These are phyloP conservation scores for Drosophila repletoides DNA, from an alignment of 1,140 invertebrate species.

Conservation along the genomic window DNA sequence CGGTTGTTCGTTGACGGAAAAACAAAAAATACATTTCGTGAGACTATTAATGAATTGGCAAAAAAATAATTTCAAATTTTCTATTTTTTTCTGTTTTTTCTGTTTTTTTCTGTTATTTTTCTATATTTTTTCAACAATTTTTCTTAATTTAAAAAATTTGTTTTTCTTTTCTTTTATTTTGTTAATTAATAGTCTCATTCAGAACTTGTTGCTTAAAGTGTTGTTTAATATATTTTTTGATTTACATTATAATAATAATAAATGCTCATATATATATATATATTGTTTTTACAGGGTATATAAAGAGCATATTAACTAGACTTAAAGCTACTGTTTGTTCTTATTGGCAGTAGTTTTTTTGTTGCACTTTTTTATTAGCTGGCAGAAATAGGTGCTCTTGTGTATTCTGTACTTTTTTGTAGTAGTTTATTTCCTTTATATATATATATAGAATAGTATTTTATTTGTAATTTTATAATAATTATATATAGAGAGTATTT, in stretches of 20 bases:
- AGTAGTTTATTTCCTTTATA: too few relatives aligned
- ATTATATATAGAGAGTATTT: slow-evolving; percentile 27
- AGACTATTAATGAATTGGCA: slow-evolving; percentile 78
- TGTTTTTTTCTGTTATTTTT: slow-evolving; percentile 1
- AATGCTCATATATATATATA: too few relatives aligned
- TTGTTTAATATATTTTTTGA: slow-evolving; percentile 80
- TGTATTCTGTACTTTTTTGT: slow-evolving; percentile 59
- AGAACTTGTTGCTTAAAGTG: slow-evolving; percentile 81
- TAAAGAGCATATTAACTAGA: slow-evolving; percentile 31
- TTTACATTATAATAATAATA: slow-evolving; percentile 61
- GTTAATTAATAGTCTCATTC: slow-evolving; percentile 82
- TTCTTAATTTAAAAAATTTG: slow-evolving; percentile 6
- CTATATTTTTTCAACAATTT: slow-evolving; percentile 20
- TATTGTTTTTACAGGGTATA: slow-evolving; percentile 24
- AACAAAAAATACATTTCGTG: slow-evolving; percentile 82
- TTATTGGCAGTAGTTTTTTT: slow-evolving; percentile 77
- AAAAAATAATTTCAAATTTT: slow-evolving; percentile 44
- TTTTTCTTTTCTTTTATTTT: slow-evolving; percentile 10
- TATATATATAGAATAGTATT: slow-evolving; percentile 13
- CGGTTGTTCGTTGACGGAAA: slow-evolving; percentile 67
- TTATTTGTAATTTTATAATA: slow-evolving; percentile 32
- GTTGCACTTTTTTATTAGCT: slow-evolving; percentile 7
- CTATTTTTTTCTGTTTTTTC: slow-evolving; percentile 7
- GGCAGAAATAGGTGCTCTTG: slow-evolving; percentile 78
- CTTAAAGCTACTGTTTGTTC: slow-evolving; percentile 82